Percentiles rank a stretch among this genome's conserved stretches.
Evolutionary conservation across 2,113 vertebrate genomes (phyloP).

Genomic region (Aleadryas rufinucha): DNA sequence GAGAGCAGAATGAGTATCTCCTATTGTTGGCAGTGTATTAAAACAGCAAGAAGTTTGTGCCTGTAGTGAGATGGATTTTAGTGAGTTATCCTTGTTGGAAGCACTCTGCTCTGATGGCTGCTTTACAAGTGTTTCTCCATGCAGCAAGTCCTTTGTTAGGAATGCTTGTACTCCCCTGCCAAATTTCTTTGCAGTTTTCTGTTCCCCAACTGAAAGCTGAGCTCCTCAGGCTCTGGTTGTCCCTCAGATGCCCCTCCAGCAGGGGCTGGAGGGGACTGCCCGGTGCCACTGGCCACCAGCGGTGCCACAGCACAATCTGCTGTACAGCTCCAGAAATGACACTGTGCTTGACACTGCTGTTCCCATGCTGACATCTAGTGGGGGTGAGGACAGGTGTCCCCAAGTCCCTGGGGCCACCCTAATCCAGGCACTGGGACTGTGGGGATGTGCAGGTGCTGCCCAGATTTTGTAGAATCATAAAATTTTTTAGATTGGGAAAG

Average conservation of each 20-base stretch:
- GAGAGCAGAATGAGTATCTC: neutral
- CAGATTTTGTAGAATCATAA: neutral
- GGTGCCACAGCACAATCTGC: neutral
- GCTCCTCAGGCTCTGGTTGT: neutral
- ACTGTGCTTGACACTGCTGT: fast-evolving
- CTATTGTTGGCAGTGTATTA: neutral
- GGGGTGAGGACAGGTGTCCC: neutral
- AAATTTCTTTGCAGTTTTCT: neutral
- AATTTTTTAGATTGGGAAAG: neutral
- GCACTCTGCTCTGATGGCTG: neutral
- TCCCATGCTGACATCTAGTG: constrained; percentile 27
- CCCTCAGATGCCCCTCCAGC: neutral
- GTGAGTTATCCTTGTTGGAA: neutral
- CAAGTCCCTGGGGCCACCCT: neutral
- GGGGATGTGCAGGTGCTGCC: neutral
- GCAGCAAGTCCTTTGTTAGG: fast-evolving
- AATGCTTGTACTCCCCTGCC: neutral
- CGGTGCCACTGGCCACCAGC: fast-evolving
- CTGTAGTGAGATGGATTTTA: neutral
- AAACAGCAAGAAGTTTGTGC: neutral
- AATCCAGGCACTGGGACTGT: neutral
- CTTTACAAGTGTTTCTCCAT: neutral
- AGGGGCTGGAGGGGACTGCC: neutral
- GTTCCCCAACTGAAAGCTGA: neutral
- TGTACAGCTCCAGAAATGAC: neutral